A percentile compares a stretch with the other conserved stretches of the same genome.
Conservation (phyloP, 2,113 vertebrate species). For the Symphodus melops region DNA sequence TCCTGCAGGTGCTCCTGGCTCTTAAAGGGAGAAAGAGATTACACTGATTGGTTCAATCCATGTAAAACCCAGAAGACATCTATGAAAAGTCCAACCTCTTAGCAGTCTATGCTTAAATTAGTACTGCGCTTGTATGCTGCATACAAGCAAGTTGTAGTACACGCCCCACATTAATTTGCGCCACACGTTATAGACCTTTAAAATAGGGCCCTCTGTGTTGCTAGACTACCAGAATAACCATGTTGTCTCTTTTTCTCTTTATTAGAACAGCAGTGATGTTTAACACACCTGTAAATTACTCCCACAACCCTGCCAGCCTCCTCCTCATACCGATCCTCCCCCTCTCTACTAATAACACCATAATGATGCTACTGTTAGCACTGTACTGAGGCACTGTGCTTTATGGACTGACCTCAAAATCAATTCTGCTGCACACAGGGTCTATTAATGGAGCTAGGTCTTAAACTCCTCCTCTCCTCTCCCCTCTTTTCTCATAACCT, state of each 20-base stretch:
- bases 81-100: no score
- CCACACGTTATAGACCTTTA: no score
- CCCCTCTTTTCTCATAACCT: conserved; percentile 22
- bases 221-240: background rate
- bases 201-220: background rate
- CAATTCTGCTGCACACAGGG: conserved; percentile 68
- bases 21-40: no score
- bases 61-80: no score
- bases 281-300: conserved; percentile 69
- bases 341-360: conserved; percentile 62
- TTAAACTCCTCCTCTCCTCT: conserved; percentile 24
- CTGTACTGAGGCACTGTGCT: conserved; percentile 62
- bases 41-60: no score
- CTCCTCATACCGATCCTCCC: conserved; percentile 20
- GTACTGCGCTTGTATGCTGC: no score
- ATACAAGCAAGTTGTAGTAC: no score
- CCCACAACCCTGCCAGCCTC: conserved; percentile 22
- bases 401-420: conserved; percentile 75
- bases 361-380: conserved; percentile 75
- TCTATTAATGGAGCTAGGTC: conserved; percentile 66
- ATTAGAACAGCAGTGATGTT: conserved; percentile 38
- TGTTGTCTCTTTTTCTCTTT: conserved; percentile 1
- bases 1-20: no score
- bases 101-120: no score
- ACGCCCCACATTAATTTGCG: no score